Conservation (phyloP, 1,140 invertebrate genomes). For the Sminthurides bifidus region DNA sequence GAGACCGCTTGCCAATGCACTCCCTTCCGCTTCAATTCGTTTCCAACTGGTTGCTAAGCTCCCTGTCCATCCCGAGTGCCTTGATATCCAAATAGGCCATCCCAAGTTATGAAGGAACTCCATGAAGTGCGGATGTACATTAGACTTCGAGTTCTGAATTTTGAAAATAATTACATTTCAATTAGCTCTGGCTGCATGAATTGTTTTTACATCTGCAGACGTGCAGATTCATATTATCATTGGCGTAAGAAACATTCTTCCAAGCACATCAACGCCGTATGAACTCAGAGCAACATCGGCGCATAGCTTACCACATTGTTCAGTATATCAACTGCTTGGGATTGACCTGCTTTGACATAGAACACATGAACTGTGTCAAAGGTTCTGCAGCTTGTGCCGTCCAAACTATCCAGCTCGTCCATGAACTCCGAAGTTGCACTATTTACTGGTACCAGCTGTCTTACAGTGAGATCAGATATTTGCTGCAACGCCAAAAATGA, state of each 20-base stretch:
- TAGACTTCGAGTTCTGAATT: slow-evolving; percentile 41
- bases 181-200: too few species aligned
- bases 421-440: slow-evolving; percentile 56
- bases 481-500: slow-evolving; percentile 35
- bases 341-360: slow-evolving; percentile 80
- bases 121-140: slow-evolving; percentile 57
- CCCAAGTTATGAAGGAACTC: slow-evolving; percentile 72
- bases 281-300: slow-evolving; percentile 19
- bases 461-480: slow-evolving; percentile 36
- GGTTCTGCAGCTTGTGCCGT: slow-evolving; percentile 67
- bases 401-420: slow-evolving; percentile 57
- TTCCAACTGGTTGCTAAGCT: slow-evolving; percentile 68
- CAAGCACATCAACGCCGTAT: too few species aligned
- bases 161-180: too few species aligned
- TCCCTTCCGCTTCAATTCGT: background rate
- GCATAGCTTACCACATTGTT: slow-evolving; percentile 62
- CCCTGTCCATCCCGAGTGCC: slow-evolving; percentile 83
- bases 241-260: too few species aligned
- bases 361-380: slow-evolving; percentile 90
- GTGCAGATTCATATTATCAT: too few species aligned
- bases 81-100: slow-evolving; percentile 62
- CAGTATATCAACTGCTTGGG: slow-evolving; percentile 61
- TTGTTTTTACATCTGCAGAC: too few species aligned
- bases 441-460: slow-evolving; percentile 66
- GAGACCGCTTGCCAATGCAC: too few species aligned